Evolutionary conservation across 2,888 invertebrate genomes (phyloP).

Genomic region (Zaprionus lineosus): DNA sequence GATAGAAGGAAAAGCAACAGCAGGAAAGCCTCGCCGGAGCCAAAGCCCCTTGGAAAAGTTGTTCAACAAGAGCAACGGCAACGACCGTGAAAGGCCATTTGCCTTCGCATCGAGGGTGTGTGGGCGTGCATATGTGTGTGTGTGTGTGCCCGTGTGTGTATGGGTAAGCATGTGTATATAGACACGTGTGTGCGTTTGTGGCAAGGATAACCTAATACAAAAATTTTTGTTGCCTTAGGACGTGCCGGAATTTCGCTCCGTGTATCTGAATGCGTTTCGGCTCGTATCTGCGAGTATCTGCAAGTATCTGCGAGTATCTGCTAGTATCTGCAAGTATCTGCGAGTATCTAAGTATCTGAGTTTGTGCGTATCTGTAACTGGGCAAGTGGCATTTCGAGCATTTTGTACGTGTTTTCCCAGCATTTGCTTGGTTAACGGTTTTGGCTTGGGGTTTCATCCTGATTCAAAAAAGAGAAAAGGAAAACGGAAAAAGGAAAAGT

Average conservation of each 20-base stretch:
- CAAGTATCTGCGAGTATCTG: conserved; percentile 9
- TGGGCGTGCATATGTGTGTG: conserved; percentile 7
- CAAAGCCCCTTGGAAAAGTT: conserved; percentile 29
- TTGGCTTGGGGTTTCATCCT: too few species aligned
- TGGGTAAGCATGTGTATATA: conserved; percentile 6
- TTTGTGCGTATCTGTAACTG: conserved; percentile 17
- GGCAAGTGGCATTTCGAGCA: conserved; percentile 39
- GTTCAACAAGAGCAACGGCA: conserved; percentile 56
- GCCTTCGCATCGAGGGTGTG: conserved; percentile 46
- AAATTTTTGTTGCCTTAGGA: conserved; percentile 66
- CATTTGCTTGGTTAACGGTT: conserved; percentile 15
- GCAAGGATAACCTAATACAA: conserved; percentile 72
- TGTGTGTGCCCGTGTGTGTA: conserved; percentile 12
- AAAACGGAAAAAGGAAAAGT: too few species aligned
- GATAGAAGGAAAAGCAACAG: conserved; percentile 7
- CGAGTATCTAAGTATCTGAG: conserved; percentile 24
- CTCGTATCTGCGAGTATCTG: conserved; percentile 14
- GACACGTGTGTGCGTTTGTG: conserved; percentile 22
- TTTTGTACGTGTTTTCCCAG: conserved; percentile 38
- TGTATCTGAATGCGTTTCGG: conserved; percentile 44
- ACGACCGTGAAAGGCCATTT: conserved; percentile 80
- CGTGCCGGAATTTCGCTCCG: conserved; percentile 60
- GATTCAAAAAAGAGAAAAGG: too few species aligned
- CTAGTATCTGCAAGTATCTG: conserved; percentile 10
- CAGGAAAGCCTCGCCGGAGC: conserved; percentile 17